These are phyloP conservation scores for Myotis lucifugus DNA, from an alignment of 2,113 vertebrate genomes.

Conservation along the genomic window DNA sequence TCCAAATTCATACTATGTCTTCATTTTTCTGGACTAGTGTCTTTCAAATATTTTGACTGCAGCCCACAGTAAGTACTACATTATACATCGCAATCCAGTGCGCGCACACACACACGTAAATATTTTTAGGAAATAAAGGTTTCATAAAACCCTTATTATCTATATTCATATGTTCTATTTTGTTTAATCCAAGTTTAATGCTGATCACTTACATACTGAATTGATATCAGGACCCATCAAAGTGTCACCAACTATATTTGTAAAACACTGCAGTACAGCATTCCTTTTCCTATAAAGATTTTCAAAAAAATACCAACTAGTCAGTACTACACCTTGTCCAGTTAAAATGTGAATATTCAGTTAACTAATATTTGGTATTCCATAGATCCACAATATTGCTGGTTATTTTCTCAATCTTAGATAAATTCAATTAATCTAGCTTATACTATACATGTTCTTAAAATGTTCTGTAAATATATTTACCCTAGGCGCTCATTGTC, in stretches of 20 bases:
- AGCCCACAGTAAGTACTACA: not conserved
- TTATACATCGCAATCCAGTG: not conserved
- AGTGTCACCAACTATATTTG: not conserved
- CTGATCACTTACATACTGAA: conserved; percentile 14
- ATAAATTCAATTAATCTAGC: not conserved
- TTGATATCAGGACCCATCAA: not conserved
- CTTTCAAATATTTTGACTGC: conserved; percentile 3
- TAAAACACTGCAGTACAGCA: not conserved
- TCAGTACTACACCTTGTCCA: not conserved
- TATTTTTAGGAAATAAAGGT: conserved; percentile 25
- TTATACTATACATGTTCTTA: not conserved
- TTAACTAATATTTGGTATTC: conserved; percentile 14
- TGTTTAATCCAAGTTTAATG: conserved; percentile 11
- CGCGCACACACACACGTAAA: not conserved
- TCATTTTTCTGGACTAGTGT: not conserved
- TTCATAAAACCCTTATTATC: not conserved
- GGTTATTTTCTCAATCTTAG: conserved; percentile 61
- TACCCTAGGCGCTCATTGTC: not conserved
- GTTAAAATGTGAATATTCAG: not conserved
- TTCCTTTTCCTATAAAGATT: conserved; percentile 3
- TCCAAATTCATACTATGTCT: conserved; percentile 27
- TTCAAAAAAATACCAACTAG: not conserved
- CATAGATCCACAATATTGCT: not conserved
- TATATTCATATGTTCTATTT: not conserved
- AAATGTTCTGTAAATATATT: conserved; percentile 44